Base-by-base conservation (phyloP, 1,140 invertebrate genomes). In the Lordiphosa mommai region DNA sequence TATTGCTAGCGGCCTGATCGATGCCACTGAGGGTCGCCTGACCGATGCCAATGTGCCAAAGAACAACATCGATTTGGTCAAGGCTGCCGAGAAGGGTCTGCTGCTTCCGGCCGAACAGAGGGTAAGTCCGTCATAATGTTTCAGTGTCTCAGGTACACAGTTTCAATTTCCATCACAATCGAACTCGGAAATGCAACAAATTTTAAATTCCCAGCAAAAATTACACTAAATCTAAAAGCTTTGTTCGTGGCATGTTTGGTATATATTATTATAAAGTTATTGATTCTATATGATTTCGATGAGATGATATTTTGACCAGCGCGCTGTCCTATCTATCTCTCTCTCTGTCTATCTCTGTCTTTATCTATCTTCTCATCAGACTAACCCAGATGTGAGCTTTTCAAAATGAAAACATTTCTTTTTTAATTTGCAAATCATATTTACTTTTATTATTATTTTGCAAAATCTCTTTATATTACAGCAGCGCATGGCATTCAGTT, bases 21-120 rank as follows among this genome's bases (percentile, higher is more conserved):
- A 97, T 89, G 91, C 94, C 51, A 77, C 91, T 33, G 91, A 90
- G 76, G 95, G 96, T 66, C 93, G 92, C 86, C 91, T 96, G 68
- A 90, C 92, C 49, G 92, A 93, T 85, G 89, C 91, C 79, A 90
- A 91, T 58, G 92, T 94, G 84, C 91, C 91, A 53, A 91, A 92
- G 73, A 91, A 91, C 73, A 91, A 91, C 85, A 91, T 96, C 70
- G 94, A 96, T 91, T 93, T 98, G 86, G 90, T 94, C 57, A 96
- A 97, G 91, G 97, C 97, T 72, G 91, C 93, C 86, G 94, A 97
- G 86, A 93, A 93, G 89, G 95, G 96, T 80, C 94, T 94, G 90
- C 93, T 97, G 68, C 92, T 97, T 90, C 93, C 96, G 88, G 96
- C 95, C 88, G 94, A 96, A 92, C 94, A 95, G 87, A 93, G 96